Conservation (phyloP, 2,113 vertebrate species). For the Antennarius striatus region DNA sequence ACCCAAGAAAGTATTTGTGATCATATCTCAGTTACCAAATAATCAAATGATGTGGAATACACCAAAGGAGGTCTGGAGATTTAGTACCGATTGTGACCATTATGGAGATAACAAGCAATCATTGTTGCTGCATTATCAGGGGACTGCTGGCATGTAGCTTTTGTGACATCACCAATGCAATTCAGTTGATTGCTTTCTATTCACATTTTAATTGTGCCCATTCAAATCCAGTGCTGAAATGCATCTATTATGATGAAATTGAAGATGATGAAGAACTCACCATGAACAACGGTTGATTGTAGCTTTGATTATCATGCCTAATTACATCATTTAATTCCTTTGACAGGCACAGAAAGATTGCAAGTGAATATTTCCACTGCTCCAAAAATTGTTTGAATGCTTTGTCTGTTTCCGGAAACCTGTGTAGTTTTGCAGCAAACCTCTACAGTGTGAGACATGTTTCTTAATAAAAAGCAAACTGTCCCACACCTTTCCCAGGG, state of each 20-base stretch:
- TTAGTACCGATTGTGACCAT: slow-evolving; percentile 49
- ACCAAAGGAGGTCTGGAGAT: slow-evolving; percentile 28
- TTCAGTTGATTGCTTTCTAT: slow-evolving; percentile 55
- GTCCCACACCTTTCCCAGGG: slow-evolving; percentile 67
- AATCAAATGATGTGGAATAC: slow-evolving; percentile 33
- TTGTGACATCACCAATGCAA: slow-evolving; percentile 46
- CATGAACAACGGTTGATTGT: slow-evolving; percentile 31
- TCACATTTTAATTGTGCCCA: slow-evolving; percentile 38
- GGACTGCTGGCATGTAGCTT: slow-evolving; percentile 40
- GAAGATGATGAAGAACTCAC: slow-evolving; percentile 44
- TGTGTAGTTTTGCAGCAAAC: slow-evolving; percentile 45
- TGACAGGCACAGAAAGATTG: slow-evolving; percentile 14
- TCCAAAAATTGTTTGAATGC: slow-evolving; percentile 17
- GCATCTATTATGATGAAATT: slow-evolving; percentile 38
- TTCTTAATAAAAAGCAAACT: slow-evolving; percentile 60
- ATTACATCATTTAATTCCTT: slow-evolving; percentile 45
- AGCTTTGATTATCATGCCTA: slow-evolving; percentile 48
- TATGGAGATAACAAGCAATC: slow-evolving; percentile 55
- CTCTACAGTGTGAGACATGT: slow-evolving; percentile 39
- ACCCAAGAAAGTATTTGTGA: background rate
- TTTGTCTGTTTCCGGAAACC: slow-evolving; percentile 36
- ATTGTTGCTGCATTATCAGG: slow-evolving; percentile 48
- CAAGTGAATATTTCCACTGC: slow-evolving; percentile 25
- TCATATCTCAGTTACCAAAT: slow-evolving; percentile 21
- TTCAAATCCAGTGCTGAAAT: slow-evolving; percentile 29